Conservation (phyloP, 2,113 vertebrate genomes). For the Callipepla californica region DNA sequence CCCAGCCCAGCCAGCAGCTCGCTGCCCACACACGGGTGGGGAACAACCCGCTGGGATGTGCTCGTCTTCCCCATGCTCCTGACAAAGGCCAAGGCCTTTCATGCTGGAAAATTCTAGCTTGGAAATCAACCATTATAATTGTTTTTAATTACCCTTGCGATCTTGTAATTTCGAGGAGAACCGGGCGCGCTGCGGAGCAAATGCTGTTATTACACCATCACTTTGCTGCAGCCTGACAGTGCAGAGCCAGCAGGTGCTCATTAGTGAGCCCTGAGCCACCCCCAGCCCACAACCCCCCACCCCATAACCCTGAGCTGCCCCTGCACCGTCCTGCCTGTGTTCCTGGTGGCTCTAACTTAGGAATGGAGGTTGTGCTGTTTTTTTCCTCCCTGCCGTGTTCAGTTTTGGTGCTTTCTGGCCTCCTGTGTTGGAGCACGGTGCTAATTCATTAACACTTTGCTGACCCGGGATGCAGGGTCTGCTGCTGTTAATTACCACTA, state of each 20-base stretch:
- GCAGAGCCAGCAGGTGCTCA: slow-evolving; percentile 37
- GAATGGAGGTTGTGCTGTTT: not conserved
- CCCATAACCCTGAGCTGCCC: not conserved
- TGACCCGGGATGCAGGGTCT: not conserved
- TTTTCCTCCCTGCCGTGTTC: not conserved
- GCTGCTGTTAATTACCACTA: not conserved
- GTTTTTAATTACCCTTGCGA: slow-evolving; percentile 78
- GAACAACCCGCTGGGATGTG: not conserved
- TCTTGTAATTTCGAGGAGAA: slow-evolving; percentile 70
- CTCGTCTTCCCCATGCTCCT: not conserved
- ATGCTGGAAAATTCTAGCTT: slow-evolving; percentile 63
- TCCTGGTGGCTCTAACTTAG: not conserved
- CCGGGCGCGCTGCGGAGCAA: slow-evolving; percentile 45
- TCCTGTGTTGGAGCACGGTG: not conserved
- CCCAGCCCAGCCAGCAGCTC: accelerated
- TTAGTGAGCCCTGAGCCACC: not conserved
- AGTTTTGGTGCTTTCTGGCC: not conserved
- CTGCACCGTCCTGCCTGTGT: not conserved
- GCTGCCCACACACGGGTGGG: not conserved
- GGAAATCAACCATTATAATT: slow-evolving; percentile 72
- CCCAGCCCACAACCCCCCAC: not conserved
- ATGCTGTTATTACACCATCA: slow-evolving; percentile 79
- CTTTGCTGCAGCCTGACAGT: slow-evolving; percentile 68
- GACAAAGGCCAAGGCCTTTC: slow-evolving; percentile 49
- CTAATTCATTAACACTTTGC: not conserved